Evolutionary conservation across 1,140 invertebrate species (phyloP).

Genomic region (Bombus impatiens): DNA sequence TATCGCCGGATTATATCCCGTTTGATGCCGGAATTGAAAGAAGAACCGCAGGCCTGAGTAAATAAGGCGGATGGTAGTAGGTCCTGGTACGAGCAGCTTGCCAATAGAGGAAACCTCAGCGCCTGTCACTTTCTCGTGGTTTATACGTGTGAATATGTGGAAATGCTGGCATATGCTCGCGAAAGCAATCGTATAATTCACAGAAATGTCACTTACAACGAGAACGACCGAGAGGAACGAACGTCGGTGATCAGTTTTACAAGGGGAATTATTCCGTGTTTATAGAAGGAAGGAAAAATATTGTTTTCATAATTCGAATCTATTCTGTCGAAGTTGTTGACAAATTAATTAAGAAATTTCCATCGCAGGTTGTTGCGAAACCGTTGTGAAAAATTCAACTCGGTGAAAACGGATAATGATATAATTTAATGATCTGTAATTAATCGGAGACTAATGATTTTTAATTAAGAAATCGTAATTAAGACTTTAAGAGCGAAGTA

Average conservation of each 20-base stretch:
- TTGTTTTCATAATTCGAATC: background rate
- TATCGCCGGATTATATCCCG: constrained; percentile 72
- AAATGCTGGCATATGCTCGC: constrained; percentile 52
- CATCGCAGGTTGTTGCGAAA: too few species aligned
- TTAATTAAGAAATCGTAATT: constrained; percentile 19
- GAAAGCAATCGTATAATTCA: constrained; percentile 57
- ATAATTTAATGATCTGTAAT: background rate
- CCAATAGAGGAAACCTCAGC: constrained; percentile 18
- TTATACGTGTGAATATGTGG: constrained; percentile 33
- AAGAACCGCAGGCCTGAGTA: constrained; percentile 59
- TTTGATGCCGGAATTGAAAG: constrained; percentile 59
- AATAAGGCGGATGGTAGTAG: constrained; percentile 54
- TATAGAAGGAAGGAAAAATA: background rate
- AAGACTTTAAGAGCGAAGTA: background rate
- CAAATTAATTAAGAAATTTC: background rate
- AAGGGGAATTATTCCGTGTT: background rate
- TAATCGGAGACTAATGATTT: constrained; percentile 15
- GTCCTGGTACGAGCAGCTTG: constrained; percentile 18
- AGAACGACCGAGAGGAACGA: background rate
- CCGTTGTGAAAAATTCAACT: background rate
- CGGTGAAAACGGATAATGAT: background rate
- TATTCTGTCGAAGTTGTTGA: background rate
- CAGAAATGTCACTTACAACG: background rate
- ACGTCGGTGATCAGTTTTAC: constrained; percentile 2
- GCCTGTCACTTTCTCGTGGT: background rate